These are phyloP conservation scores for Miltochrista miniata DNA, from an alignment of 2,888 invertebrate genomes.

Conservation along the genomic window DNA sequence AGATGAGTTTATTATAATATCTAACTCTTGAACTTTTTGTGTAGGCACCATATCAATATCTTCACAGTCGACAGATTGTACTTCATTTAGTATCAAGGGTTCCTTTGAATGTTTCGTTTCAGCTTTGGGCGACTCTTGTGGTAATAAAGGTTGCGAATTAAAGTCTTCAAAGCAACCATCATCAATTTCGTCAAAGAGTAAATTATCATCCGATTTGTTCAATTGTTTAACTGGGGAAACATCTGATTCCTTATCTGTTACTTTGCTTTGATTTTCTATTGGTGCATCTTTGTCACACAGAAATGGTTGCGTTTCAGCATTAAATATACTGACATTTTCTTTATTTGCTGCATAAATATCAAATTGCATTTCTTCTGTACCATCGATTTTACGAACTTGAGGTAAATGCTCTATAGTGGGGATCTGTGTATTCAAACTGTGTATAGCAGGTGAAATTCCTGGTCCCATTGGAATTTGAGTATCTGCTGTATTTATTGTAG, in stretches of 20 bases:
- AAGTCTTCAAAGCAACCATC: constrained; percentile 48
- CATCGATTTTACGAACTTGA: constrained; percentile 49
- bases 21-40: constrained; percentile 2
- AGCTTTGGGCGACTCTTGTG: constrained; percentile 35
- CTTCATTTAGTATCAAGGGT: not conserved
- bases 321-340: constrained; percentile 47
- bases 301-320: constrained; percentile 49
- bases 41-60: constrained; percentile 8
- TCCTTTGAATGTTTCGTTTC: not conserved
- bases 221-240: constrained; percentile 8
- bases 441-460: constrained; percentile 27
- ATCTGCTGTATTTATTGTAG: constrained; percentile 54
- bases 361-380: constrained; percentile 56
- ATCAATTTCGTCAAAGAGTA: constrained; percentile 64
- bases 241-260: constrained; percentile 20
- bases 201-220: constrained; percentile 57
- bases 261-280: constrained; percentile 20
- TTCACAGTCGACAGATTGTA: constrained; percentile 11
- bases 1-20: not conserved
- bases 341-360: constrained; percentile 54
- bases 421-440: constrained; percentile 44
- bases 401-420: constrained; percentile 46
- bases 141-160: constrained; percentile 62
- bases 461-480: constrained; percentile 40
- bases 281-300: constrained; percentile 16